Percentiles rank a stretch among this genome's conserved stretches.
Evolutionary conservation across 1,140 invertebrate species (phyloP).

Genomic region (Megalonaias nervosa): DNA sequence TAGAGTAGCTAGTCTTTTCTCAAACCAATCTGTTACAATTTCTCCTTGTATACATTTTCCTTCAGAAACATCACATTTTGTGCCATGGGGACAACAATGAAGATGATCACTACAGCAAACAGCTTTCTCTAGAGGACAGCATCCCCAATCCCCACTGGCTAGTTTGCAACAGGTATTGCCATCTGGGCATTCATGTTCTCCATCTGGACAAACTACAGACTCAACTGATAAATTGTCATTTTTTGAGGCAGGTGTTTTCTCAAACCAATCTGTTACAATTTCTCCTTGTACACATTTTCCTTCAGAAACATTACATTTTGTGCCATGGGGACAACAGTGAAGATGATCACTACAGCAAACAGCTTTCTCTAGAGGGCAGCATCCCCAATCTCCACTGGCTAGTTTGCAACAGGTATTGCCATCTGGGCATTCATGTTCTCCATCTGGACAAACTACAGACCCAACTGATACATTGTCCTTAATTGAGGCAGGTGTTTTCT

Average conservation of each 20-base stretch:
- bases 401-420: constrained; percentile 57
- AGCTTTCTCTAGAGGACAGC: constrained; percentile 59
- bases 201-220: not conserved
- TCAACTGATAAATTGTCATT: too few relatives aligned
- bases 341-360: constrained; percentile 53
- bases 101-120: constrained; percentile 62
- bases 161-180: constrained; percentile 56
- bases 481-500: not conserved
- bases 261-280: constrained; percentile 5
- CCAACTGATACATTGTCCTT: not conserved
- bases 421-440: constrained; percentile 50
- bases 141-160: constrained; percentile 44
- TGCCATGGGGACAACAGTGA: constrained; percentile 41
- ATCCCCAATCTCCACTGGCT: constrained; percentile 44
- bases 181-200: constrained; percentile 50
- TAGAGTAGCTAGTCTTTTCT: constrained; percentile 14
- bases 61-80: constrained; percentile 48
- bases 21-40: constrained; percentile 28
- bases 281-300: constrained; percentile 10
- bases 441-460: constrained; percentile 24
- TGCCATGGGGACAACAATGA: constrained; percentile 62
- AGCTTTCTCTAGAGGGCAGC: constrained; percentile 40
- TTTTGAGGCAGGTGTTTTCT: not conserved
- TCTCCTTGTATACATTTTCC: constrained; percentile 44
- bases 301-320: constrained; percentile 30